phyloP scores from a whole-genome alignment of 2,888 invertebrate species.

The Eupeodes luniger region DNA sequence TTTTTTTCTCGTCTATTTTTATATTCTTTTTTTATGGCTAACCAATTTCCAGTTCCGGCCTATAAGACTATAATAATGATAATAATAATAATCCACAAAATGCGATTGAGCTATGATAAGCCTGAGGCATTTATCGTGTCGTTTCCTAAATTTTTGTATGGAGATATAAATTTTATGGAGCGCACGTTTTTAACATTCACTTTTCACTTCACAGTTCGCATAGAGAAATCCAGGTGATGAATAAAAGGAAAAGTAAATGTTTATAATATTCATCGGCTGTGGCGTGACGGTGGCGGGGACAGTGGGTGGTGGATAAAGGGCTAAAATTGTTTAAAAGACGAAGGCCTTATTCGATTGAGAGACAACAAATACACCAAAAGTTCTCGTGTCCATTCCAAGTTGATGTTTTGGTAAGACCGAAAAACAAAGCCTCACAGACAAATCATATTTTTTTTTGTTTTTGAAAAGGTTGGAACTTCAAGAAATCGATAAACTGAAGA shows the following conservation, averaged over 20 bases:
- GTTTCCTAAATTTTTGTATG: background rate
- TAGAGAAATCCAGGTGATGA: background rate
- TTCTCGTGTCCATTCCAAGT: background rate
- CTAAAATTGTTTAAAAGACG: background rate
- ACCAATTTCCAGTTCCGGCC: conserved; percentile 6
- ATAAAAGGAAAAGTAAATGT: background rate
- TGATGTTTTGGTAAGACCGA: background rate
- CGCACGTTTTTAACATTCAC: background rate
- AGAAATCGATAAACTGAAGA: background rate
- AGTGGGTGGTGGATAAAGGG: background rate
- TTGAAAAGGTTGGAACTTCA: background rate
- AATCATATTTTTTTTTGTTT: background rate
- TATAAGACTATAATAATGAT: background rate
- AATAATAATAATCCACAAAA: conserved; percentile 12
- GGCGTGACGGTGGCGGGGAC: too few relatives aligned
- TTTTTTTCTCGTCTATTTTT: background rate
- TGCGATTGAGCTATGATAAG: conserved; percentile 17
- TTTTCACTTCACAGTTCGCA: too few relatives aligned
- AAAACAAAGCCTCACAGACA: background rate
- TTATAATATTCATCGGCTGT: background rate
- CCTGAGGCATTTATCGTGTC: conserved; percentile 9
- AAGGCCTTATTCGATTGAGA: background rate
- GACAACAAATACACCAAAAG: background rate
- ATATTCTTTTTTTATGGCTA: background rate
- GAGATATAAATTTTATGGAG: background rate